These are phyloP conservation scores for Cinclus mexicanus DNA, from an alignment of 2,113 vertebrate species.

Conservation along the genomic window DNA sequence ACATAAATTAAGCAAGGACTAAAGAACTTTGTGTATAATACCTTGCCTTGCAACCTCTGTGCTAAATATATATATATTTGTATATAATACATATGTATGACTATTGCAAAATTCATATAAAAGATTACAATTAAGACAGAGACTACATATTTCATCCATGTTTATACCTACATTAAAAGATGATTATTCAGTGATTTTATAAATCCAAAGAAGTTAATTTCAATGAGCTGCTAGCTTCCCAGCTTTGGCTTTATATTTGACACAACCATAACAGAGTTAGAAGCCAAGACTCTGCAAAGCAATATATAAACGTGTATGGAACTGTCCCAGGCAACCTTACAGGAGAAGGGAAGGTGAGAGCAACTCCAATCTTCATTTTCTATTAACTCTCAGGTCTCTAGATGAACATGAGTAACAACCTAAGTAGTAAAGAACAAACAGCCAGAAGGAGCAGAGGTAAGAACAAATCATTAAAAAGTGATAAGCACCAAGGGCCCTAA, in stretches of 20 bases:
- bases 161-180: neutral
- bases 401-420: constrained; percentile 21
- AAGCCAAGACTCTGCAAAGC: neutral
- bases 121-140: neutral
- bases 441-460: constrained; percentile 10
- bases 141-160: neutral
- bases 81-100: neutral
- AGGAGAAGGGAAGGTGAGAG: neutral
- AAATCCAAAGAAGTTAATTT: neutral
- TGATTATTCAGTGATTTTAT: neutral
- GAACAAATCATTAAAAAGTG: constrained; percentile 40
- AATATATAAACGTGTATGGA: neutral
- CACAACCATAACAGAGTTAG: neutral
- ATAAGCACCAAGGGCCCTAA: constrained; percentile 2
- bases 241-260: neutral
- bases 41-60: neutral
- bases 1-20: constrained; percentile 7
- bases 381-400: constrained; percentile 19
- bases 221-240: neutral
- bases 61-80: neutral
- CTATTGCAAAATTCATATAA: neutral
- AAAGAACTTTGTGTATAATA: neutral
- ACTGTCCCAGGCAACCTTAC: neutral
- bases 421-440: constrained; percentile 38
- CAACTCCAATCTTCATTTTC: neutral